Evolutionary conservation across 1,140 invertebrate genomes (phyloP).

Genomic region (Pinna nobilis): DNA sequence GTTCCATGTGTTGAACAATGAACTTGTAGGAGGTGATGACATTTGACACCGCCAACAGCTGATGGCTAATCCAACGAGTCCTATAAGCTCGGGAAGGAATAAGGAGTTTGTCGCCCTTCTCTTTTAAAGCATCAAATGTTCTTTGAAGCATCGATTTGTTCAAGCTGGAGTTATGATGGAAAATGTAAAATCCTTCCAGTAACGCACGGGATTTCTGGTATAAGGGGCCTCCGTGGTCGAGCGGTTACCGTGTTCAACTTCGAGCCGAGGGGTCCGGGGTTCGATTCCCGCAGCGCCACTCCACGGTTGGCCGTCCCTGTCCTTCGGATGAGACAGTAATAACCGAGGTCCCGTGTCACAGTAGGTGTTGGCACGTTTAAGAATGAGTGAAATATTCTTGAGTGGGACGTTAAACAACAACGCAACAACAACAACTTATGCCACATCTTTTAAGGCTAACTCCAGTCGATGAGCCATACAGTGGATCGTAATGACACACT

Average conservation of each 20-base stretch:
- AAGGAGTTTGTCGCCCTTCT: not conserved
- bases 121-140: slow-evolving; percentile 21
- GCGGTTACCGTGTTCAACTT: too few relatives aligned
- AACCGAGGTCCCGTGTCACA: too few relatives aligned
- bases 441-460: slow-evolving; percentile 29
- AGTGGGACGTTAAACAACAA: too few relatives aligned
- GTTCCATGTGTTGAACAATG: slow-evolving; percentile 17
- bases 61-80: slow-evolving; percentile 12
- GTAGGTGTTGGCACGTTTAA: too few relatives aligned
- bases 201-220: slow-evolving; percentile 12
- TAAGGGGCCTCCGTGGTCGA: too few relatives aligned
- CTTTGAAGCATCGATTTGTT: slow-evolving; percentile 13
- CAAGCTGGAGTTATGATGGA: slow-evolving; percentile 32
- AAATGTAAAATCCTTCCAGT: slow-evolving; percentile 26
- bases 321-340: too few relatives aligned
- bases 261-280: too few relatives aligned
- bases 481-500: slow-evolving; percentile 18
- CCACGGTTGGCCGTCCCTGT: too few relatives aligned
- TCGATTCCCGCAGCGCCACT: too few relatives aligned
- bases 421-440: too few relatives aligned
- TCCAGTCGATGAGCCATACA: slow-evolving; percentile 37
- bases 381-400: too few relatives aligned
- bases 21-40: slow-evolving; percentile 21
- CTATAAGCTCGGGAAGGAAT: not conserved
- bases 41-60: slow-evolving; percentile 4